phyloP scores from a whole-genome alignment of 1,140 invertebrate species.

The Drosophila malerkotliana region DNA sequence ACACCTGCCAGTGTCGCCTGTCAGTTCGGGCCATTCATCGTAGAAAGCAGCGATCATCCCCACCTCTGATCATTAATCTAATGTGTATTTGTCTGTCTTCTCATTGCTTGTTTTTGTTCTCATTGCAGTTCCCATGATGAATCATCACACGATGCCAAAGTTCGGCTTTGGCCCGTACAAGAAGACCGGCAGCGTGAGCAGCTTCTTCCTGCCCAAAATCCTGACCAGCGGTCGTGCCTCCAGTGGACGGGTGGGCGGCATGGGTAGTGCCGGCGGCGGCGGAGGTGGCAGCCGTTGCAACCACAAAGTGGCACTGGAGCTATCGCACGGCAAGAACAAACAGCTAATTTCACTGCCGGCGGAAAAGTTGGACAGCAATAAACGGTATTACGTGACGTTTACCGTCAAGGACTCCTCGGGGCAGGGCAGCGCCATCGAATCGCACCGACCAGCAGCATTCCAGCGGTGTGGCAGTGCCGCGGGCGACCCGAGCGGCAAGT shows the following conservation, averaged over 20 bases:
- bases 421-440: slow-evolving; percentile 31
- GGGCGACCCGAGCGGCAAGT: slow-evolving; percentile 57
- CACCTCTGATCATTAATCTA: slow-evolving; percentile 60
- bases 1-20: slow-evolving; percentile 5
- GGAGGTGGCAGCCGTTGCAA: slow-evolving; percentile 48
- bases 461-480: slow-evolving; percentile 34
- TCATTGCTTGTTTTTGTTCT: background rate
- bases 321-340: slow-evolving; percentile 91
- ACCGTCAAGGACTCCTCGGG: slow-evolving; percentile 89
- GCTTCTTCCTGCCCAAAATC: slow-evolving; percentile 83
- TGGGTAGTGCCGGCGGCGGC: slow-evolving; percentile 5
- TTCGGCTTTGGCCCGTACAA: slow-evolving; percentile 84
- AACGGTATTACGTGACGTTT: slow-evolving; percentile 95
- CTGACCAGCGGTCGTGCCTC: slow-evolving; percentile 70
- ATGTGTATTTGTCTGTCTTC: slow-evolving; percentile 4
- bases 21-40: slow-evolving; percentile 24
- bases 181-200: slow-evolving; percentile 83
- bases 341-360: slow-evolving; percentile 93
- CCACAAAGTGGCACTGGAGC: slow-evolving; percentile 88
- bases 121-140: slow-evolving; percentile 88
- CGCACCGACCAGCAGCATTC: slow-evolving; percentile 46
- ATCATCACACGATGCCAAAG: slow-evolving; percentile 91
- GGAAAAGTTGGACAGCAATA: slow-evolving; percentile 93
- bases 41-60: slow-evolving; percentile 18
- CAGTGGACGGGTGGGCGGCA: slow-evolving; percentile 44